Evolutionary conservation across 2,113 vertebrate species (phyloP).

Genomic region (Sphaerodactylus townsendi): DNA sequence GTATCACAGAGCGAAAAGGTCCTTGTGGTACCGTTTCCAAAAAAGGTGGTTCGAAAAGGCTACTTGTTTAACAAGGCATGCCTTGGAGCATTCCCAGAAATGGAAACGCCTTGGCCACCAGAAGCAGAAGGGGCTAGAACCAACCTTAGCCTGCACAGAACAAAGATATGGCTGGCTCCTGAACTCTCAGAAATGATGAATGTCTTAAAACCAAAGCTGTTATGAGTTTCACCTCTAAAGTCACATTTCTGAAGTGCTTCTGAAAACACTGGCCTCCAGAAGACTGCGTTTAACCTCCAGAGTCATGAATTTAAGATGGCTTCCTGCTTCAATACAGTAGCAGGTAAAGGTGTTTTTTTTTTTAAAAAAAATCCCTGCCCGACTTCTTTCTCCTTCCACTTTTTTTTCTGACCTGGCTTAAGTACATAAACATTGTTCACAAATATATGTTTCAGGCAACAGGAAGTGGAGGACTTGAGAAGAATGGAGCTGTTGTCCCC

Average conservation of each 20-base stretch:
- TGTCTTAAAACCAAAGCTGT: no score
- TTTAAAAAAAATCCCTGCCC: no score
- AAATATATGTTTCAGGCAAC: background rate
- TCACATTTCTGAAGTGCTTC: background rate
- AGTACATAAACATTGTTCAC: background rate
- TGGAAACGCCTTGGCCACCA: no score
- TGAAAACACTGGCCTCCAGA: background rate
- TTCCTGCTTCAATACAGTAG: background rate
- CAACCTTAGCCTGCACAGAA: background rate
- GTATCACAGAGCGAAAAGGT: no score
- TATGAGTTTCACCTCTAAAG: no score
- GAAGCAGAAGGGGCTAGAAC: background rate
- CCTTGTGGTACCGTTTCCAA: background rate
- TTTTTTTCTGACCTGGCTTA: background rate
- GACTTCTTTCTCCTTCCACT: background rate
- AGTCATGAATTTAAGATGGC: background rate
- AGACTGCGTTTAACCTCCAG: background rate
- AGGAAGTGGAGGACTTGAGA: background rate
- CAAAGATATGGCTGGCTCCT: background rate
- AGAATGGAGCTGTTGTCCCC: background rate
- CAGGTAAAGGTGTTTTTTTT: conserved; percentile 1
- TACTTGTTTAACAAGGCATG: background rate
- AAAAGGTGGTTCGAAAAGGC: background rate
- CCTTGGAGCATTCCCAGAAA: no score
- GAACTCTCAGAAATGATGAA: background rate